A percentile compares a stretch with the other conserved stretches of the same genome.
These are phyloP conservation scores for Diadumene lineata DNA, from an alignment of 92 coral and sea anemone genomes.

Conservation along the genomic window DNA sequence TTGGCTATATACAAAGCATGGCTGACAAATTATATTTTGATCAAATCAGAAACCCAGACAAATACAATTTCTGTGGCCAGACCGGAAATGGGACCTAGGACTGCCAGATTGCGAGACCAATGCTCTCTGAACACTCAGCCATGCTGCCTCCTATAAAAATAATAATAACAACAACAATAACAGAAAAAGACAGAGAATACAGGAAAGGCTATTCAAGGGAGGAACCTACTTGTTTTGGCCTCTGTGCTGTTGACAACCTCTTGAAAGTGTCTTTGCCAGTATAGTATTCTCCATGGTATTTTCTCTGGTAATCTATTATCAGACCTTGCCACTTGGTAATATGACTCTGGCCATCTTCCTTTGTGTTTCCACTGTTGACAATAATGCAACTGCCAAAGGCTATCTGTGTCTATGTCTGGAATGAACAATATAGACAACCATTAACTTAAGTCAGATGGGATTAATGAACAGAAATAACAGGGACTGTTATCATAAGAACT, in stretches of 20 bases:
- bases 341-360: constrained; percentile 50
- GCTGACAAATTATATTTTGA: no score
- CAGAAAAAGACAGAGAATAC: no score
- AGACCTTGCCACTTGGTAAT: constrained; percentile 34
- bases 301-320: constrained; percentile 27
- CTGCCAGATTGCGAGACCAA: no score
- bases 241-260: constrained; percentile 44
- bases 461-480: background rate
- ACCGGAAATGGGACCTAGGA: no score
- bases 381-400: constrained; percentile 57
- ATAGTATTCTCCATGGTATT: constrained; percentile 45
- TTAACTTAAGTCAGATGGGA: no score
- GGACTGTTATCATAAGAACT: no score
- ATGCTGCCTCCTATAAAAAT: no score
- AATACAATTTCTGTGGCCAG: no score
- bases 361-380: constrained; percentile 49
- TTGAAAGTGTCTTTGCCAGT: constrained; percentile 60
- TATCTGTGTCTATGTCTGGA: constrained; percentile 50
- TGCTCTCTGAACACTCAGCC: no score
- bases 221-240: constrained; percentile 36
- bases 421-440: background rate
- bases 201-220: background rate
- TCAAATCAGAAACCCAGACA: no score
- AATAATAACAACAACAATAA: no score
- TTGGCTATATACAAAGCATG: no score